phyloP scores from a whole-genome alignment of 2,113 vertebrate species.

The Pantherophis guttatus region DNA sequence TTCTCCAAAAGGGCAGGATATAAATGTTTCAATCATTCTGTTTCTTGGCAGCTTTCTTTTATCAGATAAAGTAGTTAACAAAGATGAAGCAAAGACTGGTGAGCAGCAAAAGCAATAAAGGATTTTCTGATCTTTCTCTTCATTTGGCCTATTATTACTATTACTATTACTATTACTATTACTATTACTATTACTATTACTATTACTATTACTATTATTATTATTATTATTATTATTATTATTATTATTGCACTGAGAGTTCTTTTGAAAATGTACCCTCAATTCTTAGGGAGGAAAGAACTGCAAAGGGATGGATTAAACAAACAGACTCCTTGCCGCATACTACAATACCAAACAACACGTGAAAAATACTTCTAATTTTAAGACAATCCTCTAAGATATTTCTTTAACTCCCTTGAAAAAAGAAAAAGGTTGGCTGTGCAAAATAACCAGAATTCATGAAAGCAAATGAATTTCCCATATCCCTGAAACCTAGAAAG shows the following conservation, averaged over 20 bases:
- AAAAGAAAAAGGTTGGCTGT: conserved; percentile 1
- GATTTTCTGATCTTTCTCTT: not conserved
- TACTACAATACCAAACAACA: not conserved
- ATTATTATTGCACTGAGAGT: not conserved
- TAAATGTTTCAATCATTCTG: not conserved
- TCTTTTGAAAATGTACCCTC: not conserved
- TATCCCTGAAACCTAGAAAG: conserved; percentile 55
- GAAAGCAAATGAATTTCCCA: conserved; percentile 64
- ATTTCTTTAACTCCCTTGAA: conserved; percentile 4
- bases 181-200: no score
- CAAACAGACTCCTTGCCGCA: not conserved
- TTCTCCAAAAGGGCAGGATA: not conserved
- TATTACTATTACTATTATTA: no score
- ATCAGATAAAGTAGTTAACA: not conserved
- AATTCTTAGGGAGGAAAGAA: not conserved
- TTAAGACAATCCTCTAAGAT: not conserved
- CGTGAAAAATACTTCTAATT: not conserved
- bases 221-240: no score
- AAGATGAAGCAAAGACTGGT: not conserved
- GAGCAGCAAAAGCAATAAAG: not conserved
- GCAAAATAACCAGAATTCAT: conserved; percentile 31
- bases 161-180: no score
- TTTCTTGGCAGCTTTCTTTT: not conserved
- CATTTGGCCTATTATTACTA: not conserved
- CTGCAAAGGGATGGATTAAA: not conserved